A percentile compares a stretch with the other conserved stretches of the same genome.
Evolutionary conservation across 2,888 invertebrate genomes (phyloP).

Genomic region (Bruchidius siliquastri): DNA sequence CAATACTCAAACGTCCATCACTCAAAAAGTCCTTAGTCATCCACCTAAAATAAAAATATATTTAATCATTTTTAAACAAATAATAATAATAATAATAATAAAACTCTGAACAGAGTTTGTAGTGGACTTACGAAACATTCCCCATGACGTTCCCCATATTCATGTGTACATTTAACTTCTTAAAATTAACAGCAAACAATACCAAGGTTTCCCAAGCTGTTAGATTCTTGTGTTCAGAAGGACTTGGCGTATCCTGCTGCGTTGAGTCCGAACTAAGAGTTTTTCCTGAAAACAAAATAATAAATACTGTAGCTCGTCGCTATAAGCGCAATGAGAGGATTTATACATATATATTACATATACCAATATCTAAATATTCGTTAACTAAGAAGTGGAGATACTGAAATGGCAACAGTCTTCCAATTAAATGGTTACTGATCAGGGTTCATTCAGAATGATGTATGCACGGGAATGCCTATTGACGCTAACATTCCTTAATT

Average conservation of each 20-base stretch:
- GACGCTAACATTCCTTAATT: no score
- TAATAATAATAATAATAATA: neutral
- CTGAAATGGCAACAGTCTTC: no score
- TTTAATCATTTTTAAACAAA: neutral
- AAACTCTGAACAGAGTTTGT: neutral
- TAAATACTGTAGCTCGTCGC: no score
- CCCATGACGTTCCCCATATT: conserved; percentile 99
- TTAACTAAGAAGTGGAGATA: no score
- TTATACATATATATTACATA: no score
- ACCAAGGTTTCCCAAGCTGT: conserved; percentile 95
- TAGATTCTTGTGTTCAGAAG: conserved; percentile 59
- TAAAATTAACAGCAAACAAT: conserved; percentile 92
- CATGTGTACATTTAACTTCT: conserved; percentile 93
- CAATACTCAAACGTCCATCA: conserved; percentile 87
- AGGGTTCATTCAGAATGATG: no score
- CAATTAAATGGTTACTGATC: no score
- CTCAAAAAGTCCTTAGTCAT: conserved; percentile 88
- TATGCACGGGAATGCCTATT: no score
- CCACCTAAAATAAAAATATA: conserved; percentile 58
- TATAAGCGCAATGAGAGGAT: no score
- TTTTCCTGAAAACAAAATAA: conserved; percentile 32
- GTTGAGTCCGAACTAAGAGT: conserved; percentile 53
- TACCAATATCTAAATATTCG: no score
- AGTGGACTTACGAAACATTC: conserved; percentile 69
- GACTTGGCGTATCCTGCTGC: conserved; percentile 50